A percentile compares a stretch with the other conserved stretches of the same genome.
phyloP scores from a whole-genome alignment of 2,113 vertebrate species.

The Heteronetta atricapilla region DNA sequence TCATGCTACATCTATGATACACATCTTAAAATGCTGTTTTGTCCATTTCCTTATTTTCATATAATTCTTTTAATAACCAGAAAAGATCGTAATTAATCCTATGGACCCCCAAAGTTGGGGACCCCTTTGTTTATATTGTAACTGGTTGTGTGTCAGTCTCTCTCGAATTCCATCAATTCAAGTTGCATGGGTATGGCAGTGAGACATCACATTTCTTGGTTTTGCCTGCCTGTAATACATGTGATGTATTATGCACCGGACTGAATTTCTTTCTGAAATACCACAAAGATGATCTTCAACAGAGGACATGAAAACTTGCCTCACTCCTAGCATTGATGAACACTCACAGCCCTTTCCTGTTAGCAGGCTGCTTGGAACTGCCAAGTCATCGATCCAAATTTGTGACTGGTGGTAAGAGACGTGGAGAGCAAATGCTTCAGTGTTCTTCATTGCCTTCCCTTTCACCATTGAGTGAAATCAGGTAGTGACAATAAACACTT shows the following conservation, averaged over 20 bases:
- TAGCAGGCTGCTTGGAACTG: background rate
- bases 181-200: background rate
- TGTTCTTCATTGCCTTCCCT: background rate
- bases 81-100: background rate
- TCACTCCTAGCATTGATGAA: background rate
- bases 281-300: background rate
- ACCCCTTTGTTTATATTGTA: background rate
- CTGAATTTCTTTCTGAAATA: background rate
- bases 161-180: background rate
- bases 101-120: accelerated
- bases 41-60: background rate
- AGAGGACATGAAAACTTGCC: background rate
- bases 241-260: background rate
- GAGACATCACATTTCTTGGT: background rate
- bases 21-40: background rate
- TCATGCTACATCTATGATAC: background rate
- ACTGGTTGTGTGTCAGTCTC: background rate
- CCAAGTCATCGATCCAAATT: background rate
- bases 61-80: background rate
- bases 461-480: background rate
- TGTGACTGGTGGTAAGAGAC: background rate
- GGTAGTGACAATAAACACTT: background rate
- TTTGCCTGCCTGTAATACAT: background rate
- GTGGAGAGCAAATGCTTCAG: background rate
- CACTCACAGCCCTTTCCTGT: background rate